A percentile compares a stretch with the other conserved stretches of the same genome.
Evolutionary conservation across 2,797 vertebrate genomes (phyloP).

Genomic region (Phoebastria nigripes): DNA sequence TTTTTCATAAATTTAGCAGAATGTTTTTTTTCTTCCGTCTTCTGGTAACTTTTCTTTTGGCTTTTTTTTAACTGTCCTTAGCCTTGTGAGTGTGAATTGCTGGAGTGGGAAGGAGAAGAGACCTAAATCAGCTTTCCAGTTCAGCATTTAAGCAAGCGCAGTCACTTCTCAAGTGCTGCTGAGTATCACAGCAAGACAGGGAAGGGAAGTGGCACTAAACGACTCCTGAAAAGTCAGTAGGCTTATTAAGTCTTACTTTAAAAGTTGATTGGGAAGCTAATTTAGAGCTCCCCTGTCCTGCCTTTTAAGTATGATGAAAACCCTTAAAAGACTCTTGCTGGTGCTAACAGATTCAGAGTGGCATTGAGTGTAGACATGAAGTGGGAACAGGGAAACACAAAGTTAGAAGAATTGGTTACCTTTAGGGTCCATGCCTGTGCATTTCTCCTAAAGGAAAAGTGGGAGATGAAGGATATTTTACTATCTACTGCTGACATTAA

Average conservation of each 20-base stretch:
- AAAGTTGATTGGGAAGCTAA: slow-evolving; percentile 63
- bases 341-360: slow-evolving; percentile 36
- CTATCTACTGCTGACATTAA: neutral
- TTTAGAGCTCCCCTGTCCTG: slow-evolving; percentile 55
- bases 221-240: slow-evolving; percentile 58
- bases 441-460: neutral
- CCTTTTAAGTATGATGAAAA: slow-evolving; percentile 58
- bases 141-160: slow-evolving; percentile 54
- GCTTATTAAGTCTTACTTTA: slow-evolving; percentile 64
- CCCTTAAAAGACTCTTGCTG: slow-evolving; percentile 43
- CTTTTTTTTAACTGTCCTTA: neutral
- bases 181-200: slow-evolving; percentile 67
- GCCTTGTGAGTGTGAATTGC: neutral
- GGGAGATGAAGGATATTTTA: neutral
- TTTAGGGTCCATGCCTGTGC: neutral
- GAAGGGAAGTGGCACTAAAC: slow-evolving; percentile 63
- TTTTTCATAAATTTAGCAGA: neutral
- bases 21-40: neutral
- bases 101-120: neutral
- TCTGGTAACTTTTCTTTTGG: neutral
- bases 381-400: slow-evolving; percentile 15
- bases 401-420: neutral
- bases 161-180: slow-evolving; percentile 57
- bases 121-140: slow-evolving; percentile 53
- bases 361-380: neutral